A percentile compares a stretch with the other conserved stretches of the same genome.
Evolutionary conservation across 2,797 vertebrate species (phyloP).

Genomic region (Heliangelus exortis): DNA sequence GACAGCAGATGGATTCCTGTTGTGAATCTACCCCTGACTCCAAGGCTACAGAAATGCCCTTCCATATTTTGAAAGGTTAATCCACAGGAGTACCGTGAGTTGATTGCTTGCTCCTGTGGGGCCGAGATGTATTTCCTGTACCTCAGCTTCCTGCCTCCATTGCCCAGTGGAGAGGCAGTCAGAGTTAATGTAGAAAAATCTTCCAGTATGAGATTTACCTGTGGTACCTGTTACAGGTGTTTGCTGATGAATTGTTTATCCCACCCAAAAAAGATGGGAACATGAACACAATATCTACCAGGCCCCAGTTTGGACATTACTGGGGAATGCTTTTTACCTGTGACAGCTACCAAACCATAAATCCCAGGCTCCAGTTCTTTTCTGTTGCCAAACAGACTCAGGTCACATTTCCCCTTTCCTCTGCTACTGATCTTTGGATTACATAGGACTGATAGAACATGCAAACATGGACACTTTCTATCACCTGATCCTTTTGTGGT

Average conservation of each 20-base stretch:
- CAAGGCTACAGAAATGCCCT: background rate
- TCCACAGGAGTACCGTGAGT: background rate
- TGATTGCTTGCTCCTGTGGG: background rate
- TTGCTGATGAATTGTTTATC: slow-evolving; percentile 7
- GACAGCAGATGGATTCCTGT: background rate
- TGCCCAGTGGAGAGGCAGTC: background rate
- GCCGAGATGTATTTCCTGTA: background rate
- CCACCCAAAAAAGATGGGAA: background rate
- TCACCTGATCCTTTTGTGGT: background rate
- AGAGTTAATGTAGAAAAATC: background rate
- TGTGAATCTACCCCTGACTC: background rate
- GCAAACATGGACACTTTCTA: background rate
- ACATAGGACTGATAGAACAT: background rate
- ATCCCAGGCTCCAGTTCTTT: background rate
- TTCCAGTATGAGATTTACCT: background rate
- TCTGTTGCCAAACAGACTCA: background rate
- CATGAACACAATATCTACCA: background rate
- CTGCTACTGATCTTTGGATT: background rate
- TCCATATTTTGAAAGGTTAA: background rate
- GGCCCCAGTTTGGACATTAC: background rate
- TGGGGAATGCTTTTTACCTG: background rate
- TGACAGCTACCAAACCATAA: background rate
- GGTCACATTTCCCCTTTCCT: background rate
- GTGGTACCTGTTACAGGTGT: background rate
- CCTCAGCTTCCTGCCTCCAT: background rate